Conservation (phyloP, 1,140 invertebrate species). For the Tetragnatha versicolor region DNA sequence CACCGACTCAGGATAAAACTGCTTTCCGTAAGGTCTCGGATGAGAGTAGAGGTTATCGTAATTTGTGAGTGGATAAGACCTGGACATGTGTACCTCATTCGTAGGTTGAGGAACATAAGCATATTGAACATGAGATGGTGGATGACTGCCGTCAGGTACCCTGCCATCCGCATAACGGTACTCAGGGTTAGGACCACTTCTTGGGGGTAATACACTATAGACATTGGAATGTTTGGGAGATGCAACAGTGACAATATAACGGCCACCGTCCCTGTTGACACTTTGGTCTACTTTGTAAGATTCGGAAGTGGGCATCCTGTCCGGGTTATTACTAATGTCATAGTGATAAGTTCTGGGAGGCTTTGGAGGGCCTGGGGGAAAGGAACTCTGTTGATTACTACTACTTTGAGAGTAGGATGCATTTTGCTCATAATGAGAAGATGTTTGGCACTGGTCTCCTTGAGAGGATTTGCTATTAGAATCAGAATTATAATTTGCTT, state of each 20-base stretch:
- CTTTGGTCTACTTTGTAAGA: constrained; percentile 28
- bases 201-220: background rate
- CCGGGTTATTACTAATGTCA: constrained; percentile 15
- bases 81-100: constrained; percentile 42
- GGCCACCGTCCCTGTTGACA: constrained; percentile 49
- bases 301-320: constrained; percentile 4
- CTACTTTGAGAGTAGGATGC: background rate
- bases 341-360: constrained; percentile 55
- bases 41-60: constrained; percentile 41
- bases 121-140: background rate
- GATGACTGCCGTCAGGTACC: background rate
- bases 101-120: constrained; percentile 10
- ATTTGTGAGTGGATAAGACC: constrained; percentile 43
- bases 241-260: constrained; percentile 55
- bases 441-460: background rate
- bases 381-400: background rate
- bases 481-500: constrained; percentile 14
- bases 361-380: constrained; percentile 51
- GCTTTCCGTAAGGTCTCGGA: constrained; percentile 32
- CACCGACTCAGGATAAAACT: constrained; percentile 47
- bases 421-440: constrained; percentile 24
- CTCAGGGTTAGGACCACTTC: constrained; percentile 1
- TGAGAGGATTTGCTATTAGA: constrained; percentile 7
- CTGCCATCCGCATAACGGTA: constrained; percentile 5
- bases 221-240: constrained; percentile 50